phyloP scores from a whole-genome alignment of 35 echinoderm and acorn worm species.

The Ptychodera flava region DNA sequence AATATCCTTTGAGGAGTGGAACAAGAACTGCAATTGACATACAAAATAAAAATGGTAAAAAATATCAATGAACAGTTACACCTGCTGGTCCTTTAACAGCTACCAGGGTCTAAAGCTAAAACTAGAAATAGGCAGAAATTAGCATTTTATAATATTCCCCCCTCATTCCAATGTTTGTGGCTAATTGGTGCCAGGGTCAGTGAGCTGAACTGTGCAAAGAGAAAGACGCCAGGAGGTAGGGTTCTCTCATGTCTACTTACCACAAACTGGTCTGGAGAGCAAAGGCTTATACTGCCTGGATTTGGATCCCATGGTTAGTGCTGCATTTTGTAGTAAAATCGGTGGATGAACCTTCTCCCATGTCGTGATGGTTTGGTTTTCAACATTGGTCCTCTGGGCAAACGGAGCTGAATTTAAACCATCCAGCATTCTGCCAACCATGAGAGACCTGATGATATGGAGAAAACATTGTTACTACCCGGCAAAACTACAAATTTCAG shows the following conservation, averaged over 20 bases:
- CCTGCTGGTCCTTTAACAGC: neutral
- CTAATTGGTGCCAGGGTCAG: no score
- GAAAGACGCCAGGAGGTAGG: neutral
- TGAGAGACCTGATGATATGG: slow-evolving; percentile 14
- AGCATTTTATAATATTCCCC: neutral
- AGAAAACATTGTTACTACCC: neutral
- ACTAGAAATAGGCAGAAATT: neutral
- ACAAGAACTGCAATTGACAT: no score
- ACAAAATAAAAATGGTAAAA: no score
- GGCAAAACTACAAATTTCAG: neutral
- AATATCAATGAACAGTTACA: neutral
- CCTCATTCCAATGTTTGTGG: neutral
- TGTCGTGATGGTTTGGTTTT: neutral
- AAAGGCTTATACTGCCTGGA: slow-evolving; percentile 2
- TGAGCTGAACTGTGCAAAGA: no score
- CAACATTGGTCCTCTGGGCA: neutral
- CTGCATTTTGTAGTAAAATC: neutral
- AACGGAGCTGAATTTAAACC: slow-evolving; percentile 23
- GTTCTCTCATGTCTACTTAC: neutral
- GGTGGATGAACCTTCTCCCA: neutral
- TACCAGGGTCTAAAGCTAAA: neutral
- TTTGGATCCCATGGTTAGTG: slow-evolving; percentile 5
- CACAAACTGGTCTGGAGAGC: neutral
- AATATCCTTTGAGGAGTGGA: no score
- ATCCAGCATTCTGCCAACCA: slow-evolving; percentile 53